Conservation (phyloP, 2,888 invertebrate species). For the Vannuccia rotundouncinata region DNA sequence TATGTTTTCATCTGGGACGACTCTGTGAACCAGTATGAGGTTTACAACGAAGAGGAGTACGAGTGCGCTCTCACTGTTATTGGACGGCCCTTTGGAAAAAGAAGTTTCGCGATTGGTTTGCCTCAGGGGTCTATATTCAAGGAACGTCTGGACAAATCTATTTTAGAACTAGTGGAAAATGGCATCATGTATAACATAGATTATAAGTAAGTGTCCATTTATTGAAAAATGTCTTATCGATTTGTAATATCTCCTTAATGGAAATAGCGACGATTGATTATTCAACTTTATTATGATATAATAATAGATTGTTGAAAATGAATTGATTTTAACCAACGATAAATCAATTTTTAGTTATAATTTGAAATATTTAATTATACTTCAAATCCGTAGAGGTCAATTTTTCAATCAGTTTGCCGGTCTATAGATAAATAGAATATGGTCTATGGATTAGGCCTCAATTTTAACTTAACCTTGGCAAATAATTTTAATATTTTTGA, state of each 20-base stretch:
- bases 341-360: too few species aligned
- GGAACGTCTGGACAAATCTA: conserved; percentile 28
- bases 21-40: conserved; percentile 51
- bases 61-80: conserved; percentile 25
- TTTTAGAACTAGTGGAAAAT: conserved; percentile 16
- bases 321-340: too few species aligned
- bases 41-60: conserved; percentile 24
- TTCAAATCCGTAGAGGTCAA: too few species aligned
- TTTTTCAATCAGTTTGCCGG: too few species aligned
- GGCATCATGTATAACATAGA: conserved; percentile 16
- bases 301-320: too few species aligned
- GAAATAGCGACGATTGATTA: too few species aligned
- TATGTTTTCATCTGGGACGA: conserved; percentile 55
- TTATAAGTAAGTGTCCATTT: conserved; percentile 28
- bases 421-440: too few species aligned
- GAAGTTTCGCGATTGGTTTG: conserved; percentile 34
- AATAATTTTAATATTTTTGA: too few species aligned
- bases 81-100: conserved; percentile 34
- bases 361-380: too few species aligned
- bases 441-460: too few species aligned
- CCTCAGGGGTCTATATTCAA: conserved; percentile 33
- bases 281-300: too few species aligned
- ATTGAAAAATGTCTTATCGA: not conserved
- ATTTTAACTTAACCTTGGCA: too few species aligned
- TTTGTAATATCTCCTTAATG: not conserved